Evolutionary conservation across 2,888 invertebrate species (phyloP).

Genomic region (Coelopa pilipes): DNA sequence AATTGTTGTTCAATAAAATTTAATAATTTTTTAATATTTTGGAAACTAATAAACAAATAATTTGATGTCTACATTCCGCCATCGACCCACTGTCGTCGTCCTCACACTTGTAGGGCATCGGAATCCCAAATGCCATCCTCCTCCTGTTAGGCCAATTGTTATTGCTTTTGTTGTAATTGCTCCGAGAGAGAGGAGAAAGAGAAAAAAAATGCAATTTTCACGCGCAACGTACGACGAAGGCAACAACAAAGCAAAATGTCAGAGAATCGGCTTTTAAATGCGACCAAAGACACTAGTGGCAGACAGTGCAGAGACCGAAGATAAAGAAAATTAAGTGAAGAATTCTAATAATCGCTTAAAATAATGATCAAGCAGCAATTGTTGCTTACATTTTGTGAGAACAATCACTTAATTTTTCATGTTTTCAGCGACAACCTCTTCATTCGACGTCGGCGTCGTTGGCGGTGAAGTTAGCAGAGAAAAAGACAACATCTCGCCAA

Average conservation of each 20-base stretch:
- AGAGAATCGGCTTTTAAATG: neutral
- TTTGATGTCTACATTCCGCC: neutral
- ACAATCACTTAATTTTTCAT: neutral
- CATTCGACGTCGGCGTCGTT: neutral
- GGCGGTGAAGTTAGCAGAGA: no score
- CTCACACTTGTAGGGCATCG: constrained; percentile 21
- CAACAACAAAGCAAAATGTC: neutral
- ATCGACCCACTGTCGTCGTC: neutral
- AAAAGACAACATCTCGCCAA: no score
- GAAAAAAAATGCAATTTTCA: neutral
- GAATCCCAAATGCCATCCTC: constrained; percentile 3
- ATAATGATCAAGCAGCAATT: no score
- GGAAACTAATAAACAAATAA: no score
- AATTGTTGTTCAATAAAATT: no score
- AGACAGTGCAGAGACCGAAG: neutral
- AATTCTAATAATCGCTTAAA: no score
- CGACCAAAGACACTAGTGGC: neutral
- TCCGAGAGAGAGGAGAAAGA: no score
- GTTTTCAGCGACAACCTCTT: neutral
- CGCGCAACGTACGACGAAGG: neutral
- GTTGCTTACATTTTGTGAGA: neutral
- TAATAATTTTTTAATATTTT: no score
- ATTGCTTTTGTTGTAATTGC: constrained; percentile 8
- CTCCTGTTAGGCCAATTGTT: neutral
- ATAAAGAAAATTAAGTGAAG: neutral